Base-by-base conservation (phyloP, 2,113 vertebrate genomes). In the Dendrocopos noguchii region DNA sequence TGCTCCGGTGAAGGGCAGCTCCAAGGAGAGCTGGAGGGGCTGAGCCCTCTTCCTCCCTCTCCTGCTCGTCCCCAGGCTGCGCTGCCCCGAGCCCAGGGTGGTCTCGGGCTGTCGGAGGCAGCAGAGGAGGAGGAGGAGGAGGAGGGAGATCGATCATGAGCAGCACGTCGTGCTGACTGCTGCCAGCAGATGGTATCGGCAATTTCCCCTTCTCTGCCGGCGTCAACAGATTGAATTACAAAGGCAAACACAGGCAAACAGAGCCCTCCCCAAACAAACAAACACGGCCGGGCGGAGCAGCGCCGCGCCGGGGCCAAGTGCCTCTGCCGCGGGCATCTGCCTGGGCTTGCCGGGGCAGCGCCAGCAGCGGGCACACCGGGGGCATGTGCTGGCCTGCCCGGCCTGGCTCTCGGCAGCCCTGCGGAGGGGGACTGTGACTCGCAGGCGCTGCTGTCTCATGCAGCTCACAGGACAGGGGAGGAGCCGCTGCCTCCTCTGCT, bases 151-250 rank as follows among this genome's bases (percentile, higher is more conserved):
- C 91, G 88, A 5, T 94, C 91, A 93, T 71, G 74, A 89, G 28
- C 22, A 16, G 46, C 0, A 0, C 0, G 0, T 83, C 88, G 60
- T 93, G 68, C 95, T 94, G 90, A 67, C 72, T 95, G 85, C 72
- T 87, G 84, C 82, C 80, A 90, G 90, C 95, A 95, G 93, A 95
- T 93, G 91, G 94, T 93, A 80, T 56, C 1, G 6, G 53, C 76
- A 94, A 90, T 94, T 95, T 85, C 74, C 79, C 52, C 82, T 91
- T 93, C 65, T 85, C 90, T 93, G 82, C 65, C 80, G 93, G 90
- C 68, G 91, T 64, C 34, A 94, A 83, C 90, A 93, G 85, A 94
- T 75, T 95, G 95, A 95, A 71, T 93, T 90, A 25, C 90, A 85
- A 85, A 15, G 83, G 47, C 85, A 83, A 94, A 86, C 88, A 59